phyloP scores from a whole-genome alignment of 2,113 vertebrate species.

The Balaeniceps rex region DNA sequence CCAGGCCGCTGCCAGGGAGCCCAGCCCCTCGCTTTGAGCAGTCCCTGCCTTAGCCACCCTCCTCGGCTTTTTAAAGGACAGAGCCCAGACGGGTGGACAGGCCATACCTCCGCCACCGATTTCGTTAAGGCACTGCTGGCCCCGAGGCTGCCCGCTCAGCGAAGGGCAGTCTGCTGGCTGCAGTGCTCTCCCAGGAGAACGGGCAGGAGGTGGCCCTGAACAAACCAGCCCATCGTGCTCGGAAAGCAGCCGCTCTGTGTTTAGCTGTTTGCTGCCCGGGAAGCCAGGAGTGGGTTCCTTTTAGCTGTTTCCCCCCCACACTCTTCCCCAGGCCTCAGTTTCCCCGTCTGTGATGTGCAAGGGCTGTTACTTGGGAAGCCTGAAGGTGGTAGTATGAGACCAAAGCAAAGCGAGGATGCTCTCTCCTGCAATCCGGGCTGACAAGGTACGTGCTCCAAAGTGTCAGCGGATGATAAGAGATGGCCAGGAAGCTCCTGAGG shows the following conservation, averaged over 20 bases:
- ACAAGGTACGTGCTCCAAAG: not conserved
- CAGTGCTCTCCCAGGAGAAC: not conserved
- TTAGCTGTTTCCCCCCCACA: not conserved
- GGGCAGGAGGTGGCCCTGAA: not conserved
- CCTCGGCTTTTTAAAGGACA: not conserved
- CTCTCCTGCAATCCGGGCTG: not conserved
- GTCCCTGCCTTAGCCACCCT: not conserved
- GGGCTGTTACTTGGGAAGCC: not conserved
- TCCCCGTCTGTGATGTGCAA: not conserved
- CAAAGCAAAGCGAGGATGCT: not conserved
- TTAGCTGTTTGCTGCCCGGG: not conserved
- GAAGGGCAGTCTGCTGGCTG: not conserved
- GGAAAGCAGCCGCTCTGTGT: not conserved
- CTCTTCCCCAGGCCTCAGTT: slow-evolving; percentile 18
- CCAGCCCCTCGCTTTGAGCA: not conserved
- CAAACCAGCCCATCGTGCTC: not conserved
- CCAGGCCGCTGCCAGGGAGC: not conserved
- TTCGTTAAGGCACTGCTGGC: not conserved
- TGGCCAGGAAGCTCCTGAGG: not conserved
- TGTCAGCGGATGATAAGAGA: not conserved
- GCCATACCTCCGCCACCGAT: accelerated
- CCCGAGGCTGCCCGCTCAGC: not conserved
- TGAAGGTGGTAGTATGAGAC: slow-evolving; percentile 55
- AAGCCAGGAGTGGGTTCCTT: not conserved
- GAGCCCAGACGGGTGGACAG: not conserved